Evolutionary conservation across 2,888 invertebrate species (phyloP), one percentile per base, ranked within the genome.

Genomic region (Portevinia maculata): DNA sequence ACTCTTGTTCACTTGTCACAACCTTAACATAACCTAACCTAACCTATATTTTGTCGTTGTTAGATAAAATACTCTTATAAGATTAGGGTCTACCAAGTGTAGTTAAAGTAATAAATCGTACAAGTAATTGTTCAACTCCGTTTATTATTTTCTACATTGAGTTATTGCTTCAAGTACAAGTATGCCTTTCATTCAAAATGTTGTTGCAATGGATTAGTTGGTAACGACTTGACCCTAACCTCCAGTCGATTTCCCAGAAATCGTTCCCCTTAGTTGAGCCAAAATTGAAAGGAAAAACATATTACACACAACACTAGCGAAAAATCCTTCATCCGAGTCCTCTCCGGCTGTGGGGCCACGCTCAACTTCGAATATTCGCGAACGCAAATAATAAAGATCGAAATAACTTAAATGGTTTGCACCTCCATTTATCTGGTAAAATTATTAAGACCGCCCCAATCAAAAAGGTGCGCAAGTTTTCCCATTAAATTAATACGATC

Each of bases 371-470:
- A 24, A 24, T 76, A 64, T 71, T 30, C 55, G 39, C 46, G 48
- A 81, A 71, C 39, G 70, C 76, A 81, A 81, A 81, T 81, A 81
- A 81, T 81, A 81, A 76, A 81, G 81, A 81, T 76, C 70, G 46
- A 81, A 64, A 81, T 70, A 81, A 81, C 76, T 65, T 81, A 81
- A 81, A 81, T 71, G 81, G 81, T 76, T 76, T 81, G 81, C 81
- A 81, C 81, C 70, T 81, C 76, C 70, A 81, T 81, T 76, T 81
- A 76, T 81, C 81, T 65, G 81, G 64, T 60, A 71, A 81, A 81
- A 65, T 81, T 81, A 81, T 76, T 81, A 81, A 70, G 64, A 81
- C 81, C 81, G 81, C 81, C 81, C 70, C 76, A 59, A 81, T 81
- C 81, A 76, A 71, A 81, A 71, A 81, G 70, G 60, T 76, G 76